Percentiles rank a stretch among this genome's conserved stretches.
Conservation (phyloP, 2,113 vertebrate genomes). For the Triplophysa dalaica region DNA sequence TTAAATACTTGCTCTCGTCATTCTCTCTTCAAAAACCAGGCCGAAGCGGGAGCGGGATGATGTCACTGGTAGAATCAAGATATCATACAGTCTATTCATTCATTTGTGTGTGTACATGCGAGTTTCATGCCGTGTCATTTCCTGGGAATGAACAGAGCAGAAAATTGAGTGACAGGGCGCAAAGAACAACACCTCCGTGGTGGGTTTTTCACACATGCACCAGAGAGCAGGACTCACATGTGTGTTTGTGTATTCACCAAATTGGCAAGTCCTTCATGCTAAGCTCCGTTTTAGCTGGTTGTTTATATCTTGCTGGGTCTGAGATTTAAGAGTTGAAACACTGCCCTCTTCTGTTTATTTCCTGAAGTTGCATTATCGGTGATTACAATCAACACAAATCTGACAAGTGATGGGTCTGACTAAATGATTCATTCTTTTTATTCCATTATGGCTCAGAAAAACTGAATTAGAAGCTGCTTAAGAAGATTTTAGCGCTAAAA, state of each 20-base stretch:
- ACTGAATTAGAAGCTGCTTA: not conserved
- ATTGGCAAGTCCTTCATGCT: slow-evolving; percentile 12
- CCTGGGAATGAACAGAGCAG: slow-evolving; percentile 67
- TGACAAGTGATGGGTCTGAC: not conserved
- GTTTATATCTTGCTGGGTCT: not conserved
- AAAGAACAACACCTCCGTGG: slow-evolving; percentile 58
- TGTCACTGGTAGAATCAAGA: slow-evolving; percentile 26
- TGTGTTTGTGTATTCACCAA: slow-evolving; percentile 27
- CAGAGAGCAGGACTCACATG: slow-evolving; percentile 14
- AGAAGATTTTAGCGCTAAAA: too few species aligned
- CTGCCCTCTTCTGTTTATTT: slow-evolving; percentile 44
- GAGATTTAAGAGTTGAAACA: slow-evolving; percentile 32
- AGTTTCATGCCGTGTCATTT: slow-evolving; percentile 58
- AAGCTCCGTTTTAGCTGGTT: slow-evolving; percentile 17
- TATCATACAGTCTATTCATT: slow-evolving; percentile 33
- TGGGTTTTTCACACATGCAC: slow-evolving; percentile 55
- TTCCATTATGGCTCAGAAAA: not conserved
- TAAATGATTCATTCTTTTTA: not conserved
- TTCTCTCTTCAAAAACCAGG: slow-evolving; percentile 19
- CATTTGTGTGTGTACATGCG: slow-evolving; percentile 23
- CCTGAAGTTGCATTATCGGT: not conserved
- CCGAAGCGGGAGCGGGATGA: slow-evolving; percentile 28
- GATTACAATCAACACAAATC: not conserved
- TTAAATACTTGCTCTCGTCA: slow-evolving; percentile 47
- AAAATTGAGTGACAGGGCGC: slow-evolving; percentile 52